A percentile compares a stretch with the other conserved stretches of the same genome.
Conservation (phyloP, 2,888 invertebrate species). For the Steinernema hermaphroditum region DNA sequence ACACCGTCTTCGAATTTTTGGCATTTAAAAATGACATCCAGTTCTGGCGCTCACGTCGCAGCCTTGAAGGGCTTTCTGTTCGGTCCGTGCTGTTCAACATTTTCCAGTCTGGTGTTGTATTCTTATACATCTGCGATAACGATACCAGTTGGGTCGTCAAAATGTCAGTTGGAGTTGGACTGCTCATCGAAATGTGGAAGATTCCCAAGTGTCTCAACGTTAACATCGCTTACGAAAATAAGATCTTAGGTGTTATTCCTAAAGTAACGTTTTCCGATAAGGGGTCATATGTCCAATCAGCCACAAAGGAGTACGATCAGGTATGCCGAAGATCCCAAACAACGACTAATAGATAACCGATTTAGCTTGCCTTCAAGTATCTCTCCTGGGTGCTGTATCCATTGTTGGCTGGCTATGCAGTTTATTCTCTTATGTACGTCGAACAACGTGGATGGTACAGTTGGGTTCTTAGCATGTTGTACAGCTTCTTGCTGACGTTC, state of each 20-base stretch:
- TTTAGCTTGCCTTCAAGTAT: constrained; percentile 86
- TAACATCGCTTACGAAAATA: constrained; percentile 68
- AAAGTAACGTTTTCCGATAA: constrained; percentile 84
- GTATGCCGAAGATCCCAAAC: constrained; percentile 59
- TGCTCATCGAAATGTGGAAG: constrained; percentile 97
- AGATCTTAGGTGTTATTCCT: constrained; percentile 80
- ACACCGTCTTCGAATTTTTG: constrained; percentile 94
- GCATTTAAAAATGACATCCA: constrained; percentile 99
- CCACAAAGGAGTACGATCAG: constrained; percentile 86
- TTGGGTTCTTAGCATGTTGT: constrained; percentile 90
- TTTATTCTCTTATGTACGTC: constrained; percentile 89
- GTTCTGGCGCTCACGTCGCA: constrained; percentile 97
- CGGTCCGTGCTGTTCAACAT: constrained; percentile 97
- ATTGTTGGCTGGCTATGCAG: constrained; percentile 85
- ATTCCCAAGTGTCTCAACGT: constrained; percentile 81
- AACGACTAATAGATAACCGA: not conserved
- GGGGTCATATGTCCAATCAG: constrained; percentile 91
- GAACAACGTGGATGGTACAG: constrained; percentile 99
- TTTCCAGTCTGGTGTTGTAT: constrained; percentile 90
- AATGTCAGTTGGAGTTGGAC: constrained; percentile 88
- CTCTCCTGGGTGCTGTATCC: constrained; percentile 95
- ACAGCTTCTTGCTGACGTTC: constrained; percentile 95
- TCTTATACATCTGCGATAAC: constrained; percentile 95
- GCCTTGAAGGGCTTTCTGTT: constrained; percentile 86
- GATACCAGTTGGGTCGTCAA: constrained; percentile 94